Evolutionary conservation across 2,888 invertebrate species (phyloP).

Genomic region (Trichogramma evanescens): DNA sequence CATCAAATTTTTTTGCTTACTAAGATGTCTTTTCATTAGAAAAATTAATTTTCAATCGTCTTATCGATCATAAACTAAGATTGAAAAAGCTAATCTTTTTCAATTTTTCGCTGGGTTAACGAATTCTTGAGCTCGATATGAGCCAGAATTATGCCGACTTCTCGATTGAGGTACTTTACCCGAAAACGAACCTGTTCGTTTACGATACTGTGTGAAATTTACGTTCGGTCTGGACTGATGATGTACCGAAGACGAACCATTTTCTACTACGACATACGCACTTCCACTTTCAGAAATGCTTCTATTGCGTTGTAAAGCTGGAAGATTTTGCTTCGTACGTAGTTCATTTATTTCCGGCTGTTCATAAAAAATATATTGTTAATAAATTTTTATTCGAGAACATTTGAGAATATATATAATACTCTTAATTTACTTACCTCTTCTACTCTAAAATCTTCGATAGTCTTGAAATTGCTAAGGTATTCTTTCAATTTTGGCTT

Average conservation of each 20-base stretch:
- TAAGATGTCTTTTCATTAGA: too few relatives aligned
- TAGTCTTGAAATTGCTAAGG: slow-evolving; percentile 72
- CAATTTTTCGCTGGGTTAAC: slow-evolving; percentile 23
- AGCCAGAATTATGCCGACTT: slow-evolving; percentile 37
- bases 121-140: slow-evolving; percentile 31
- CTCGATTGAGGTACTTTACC: slow-evolving; percentile 33
- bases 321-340: slow-evolving; percentile 11
- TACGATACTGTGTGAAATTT: slow-evolving; percentile 38
- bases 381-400: slow-evolving; percentile 8
- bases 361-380: slow-evolving; percentile 27
- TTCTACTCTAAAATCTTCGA: slow-evolving; percentile 82
- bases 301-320: slow-evolving; percentile 51
- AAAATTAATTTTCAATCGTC: too few relatives aligned
- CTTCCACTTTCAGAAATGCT: slow-evolving; percentile 62
- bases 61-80: too few relatives aligned
- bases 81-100: slow-evolving; percentile 1
- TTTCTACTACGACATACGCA: too few relatives aligned
- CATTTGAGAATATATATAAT: background rate
- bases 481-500: slow-evolving; percentile 66
- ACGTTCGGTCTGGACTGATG: slow-evolving; percentile 21
- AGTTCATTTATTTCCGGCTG: slow-evolving; percentile 59
- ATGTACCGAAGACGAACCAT: too few relatives aligned
- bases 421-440: slow-evolving; percentile 51
- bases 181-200: slow-evolving; percentile 41
- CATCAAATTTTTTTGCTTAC: too few relatives aligned